A percentile compares a stretch with the other conserved stretches of the same genome.
phyloP scores from a whole-genome alignment of 2,888 invertebrate species.

The Caenorhabditis sulstoni region DNA sequence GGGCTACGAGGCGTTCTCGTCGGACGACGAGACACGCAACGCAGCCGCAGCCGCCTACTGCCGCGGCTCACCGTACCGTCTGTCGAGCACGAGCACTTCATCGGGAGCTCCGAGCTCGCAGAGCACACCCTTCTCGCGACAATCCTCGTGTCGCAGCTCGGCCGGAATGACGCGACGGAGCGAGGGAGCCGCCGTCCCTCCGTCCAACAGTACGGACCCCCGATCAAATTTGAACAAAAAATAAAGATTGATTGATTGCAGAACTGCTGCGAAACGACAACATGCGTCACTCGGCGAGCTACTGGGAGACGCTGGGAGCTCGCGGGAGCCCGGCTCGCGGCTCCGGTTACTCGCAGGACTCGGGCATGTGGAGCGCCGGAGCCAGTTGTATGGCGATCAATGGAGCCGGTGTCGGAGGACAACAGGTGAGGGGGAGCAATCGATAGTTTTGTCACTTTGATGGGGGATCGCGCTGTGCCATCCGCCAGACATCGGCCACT shows the following conservation, averaged over 20 bases:
- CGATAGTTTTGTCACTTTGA: no score
- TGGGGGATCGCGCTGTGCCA: no score
- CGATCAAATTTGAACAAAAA: no score
- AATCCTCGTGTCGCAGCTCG: constrained; percentile 64
- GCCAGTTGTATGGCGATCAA: constrained; percentile 45
- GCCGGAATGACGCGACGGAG: constrained; percentile 49
- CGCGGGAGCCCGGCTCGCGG: constrained; percentile 55
- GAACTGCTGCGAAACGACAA: constrained; percentile 39
- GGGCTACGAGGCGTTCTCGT: constrained; percentile 36
- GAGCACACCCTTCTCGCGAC: constrained; percentile 65
- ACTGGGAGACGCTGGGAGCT: constrained; percentile 36
- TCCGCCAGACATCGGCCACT: no score
- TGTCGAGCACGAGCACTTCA: constrained; percentile 66
- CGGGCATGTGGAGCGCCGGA: constrained; percentile 56
- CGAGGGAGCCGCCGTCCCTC: no score
- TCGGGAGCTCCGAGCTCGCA: constrained; percentile 40
- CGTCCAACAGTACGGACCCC: no score
- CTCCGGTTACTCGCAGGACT: constrained; percentile 57
- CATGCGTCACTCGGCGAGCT: constrained; percentile 48
- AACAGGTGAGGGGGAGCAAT: constrained; percentile 27
- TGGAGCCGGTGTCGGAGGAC: constrained; percentile 27
- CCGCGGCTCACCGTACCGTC: constrained; percentile 64
- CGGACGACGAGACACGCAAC: constrained; percentile 54
- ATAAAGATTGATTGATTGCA: constrained; percentile 5
- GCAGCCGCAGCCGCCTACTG: constrained; percentile 2